These are phyloP conservation scores for Eulimnadia texana DNA, from an alignment of 1,140 invertebrate species.

Conservation along the genomic window DNA sequence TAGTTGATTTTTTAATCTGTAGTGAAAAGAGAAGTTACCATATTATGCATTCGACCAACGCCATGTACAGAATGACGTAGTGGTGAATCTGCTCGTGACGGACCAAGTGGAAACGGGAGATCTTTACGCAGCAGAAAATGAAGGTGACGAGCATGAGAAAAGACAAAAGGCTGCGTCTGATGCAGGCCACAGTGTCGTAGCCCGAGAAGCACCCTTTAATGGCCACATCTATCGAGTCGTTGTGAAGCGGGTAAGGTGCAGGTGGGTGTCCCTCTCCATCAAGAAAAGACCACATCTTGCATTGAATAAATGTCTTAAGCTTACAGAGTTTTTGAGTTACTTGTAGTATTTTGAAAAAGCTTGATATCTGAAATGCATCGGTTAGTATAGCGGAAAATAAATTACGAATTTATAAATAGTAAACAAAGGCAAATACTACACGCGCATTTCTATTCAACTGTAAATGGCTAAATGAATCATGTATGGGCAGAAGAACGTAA, in stretches of 20 bases:
- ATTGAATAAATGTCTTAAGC: no score
- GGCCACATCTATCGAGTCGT: conserved; percentile 32
- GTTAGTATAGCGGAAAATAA: no score
- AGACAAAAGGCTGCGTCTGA: conserved; percentile 34
- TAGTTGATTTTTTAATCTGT: no score
- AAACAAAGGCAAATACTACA: no score
- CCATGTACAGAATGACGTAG: conserved; percentile 37
- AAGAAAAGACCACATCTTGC: no score
- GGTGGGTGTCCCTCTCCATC: background rate
- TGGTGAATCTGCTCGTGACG: conserved; percentile 36
- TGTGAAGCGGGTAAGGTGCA: conserved; percentile 16
- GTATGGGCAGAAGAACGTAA: no score
- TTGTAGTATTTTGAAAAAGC: no score
- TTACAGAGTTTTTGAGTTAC: no score
- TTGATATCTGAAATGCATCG: no score
- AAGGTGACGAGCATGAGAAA: conserved; percentile 31
- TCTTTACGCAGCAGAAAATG: conserved; percentile 32
- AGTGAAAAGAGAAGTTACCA: conserved; percentile 28
- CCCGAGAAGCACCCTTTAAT: conserved; percentile 33
- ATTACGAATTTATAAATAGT: no score
- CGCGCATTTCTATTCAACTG: no score
- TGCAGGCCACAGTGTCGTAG: conserved; percentile 34
- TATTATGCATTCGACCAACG: conserved; percentile 32
- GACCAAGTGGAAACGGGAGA: conserved; percentile 33
- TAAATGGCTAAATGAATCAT: no score